Evolutionary conservation across 2,113 vertebrate genomes (phyloP).

Genomic region (Nannospalax galili): DNA sequence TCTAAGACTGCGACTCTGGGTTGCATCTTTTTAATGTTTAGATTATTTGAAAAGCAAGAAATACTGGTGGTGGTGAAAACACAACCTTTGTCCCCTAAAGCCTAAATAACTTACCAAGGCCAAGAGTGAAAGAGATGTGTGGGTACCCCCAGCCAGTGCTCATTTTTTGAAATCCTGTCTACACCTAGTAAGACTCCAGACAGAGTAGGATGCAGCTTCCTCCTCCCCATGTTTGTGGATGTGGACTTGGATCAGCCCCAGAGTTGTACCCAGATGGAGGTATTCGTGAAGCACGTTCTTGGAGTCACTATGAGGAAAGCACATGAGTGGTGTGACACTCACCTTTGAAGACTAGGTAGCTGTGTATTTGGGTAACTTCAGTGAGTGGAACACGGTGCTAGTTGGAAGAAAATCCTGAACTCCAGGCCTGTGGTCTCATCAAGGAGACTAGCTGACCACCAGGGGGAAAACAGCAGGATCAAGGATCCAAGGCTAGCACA

Average conservation of each 20-base stretch:
- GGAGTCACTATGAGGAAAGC: accelerated
- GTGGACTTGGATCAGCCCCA: accelerated
- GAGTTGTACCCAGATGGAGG: accelerated
- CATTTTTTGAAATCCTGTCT: background rate
- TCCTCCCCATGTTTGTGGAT: too few relatives aligned
- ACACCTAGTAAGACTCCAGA: accelerated
- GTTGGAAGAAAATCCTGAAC: background rate
- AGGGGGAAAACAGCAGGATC: background rate
- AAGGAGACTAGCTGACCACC: too few relatives aligned
- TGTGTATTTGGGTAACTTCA: accelerated
- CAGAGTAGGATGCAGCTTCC: accelerated
- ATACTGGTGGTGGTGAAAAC: background rate
- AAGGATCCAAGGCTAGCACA: background rate
- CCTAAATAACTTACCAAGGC: background rate
- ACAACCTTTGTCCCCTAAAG: background rate
- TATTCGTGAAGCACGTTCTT: accelerated
- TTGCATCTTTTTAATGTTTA: background rate
- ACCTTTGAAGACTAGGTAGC: accelerated
- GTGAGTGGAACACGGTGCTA: background rate
- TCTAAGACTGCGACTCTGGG: background rate
- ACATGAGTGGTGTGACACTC: background rate
- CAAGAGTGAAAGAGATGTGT: background rate
- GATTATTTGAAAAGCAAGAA: background rate
- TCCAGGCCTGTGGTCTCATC: accelerated
- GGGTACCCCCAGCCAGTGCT: accelerated